phyloP scores from a whole-genome alignment of 2,797 vertebrate species.

The Threskiornis aethiopicus region DNA sequence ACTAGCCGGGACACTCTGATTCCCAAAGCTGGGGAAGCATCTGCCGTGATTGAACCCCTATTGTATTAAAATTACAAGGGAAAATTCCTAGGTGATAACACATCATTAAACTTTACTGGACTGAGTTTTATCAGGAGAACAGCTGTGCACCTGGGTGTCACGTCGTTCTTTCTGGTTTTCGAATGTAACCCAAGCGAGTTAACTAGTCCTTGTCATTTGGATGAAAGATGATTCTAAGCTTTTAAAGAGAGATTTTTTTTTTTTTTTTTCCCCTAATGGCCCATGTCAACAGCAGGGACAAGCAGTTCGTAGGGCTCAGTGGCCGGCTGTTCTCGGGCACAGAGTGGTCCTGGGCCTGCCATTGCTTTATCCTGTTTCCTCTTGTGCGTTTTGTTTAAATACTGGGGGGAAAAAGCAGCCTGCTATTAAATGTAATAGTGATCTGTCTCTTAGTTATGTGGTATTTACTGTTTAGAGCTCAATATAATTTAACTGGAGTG shows the following conservation, averaged over 20 bases:
- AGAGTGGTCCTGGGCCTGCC: neutral
- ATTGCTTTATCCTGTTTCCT: neutral
- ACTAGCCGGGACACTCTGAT: accelerated
- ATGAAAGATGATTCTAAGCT: neutral
- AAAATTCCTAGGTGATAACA: neutral
- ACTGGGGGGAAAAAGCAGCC: neutral
- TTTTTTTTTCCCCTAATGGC: neutral
- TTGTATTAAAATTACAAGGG: neutral
- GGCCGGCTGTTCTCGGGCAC: neutral
- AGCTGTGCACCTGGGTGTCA: slow-evolving; percentile 9
- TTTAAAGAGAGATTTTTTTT: neutral
- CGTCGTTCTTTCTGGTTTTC: neutral
- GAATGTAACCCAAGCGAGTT: neutral
- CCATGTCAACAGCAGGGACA: neutral
- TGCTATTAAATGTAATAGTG: neutral
- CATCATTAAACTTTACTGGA: neutral
- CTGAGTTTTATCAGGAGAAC: slow-evolving; percentile 23
- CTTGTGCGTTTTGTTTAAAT: neutral
- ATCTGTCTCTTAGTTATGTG: neutral
- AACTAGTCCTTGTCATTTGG: neutral
- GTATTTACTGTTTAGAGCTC: neutral
- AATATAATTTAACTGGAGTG: neutral
- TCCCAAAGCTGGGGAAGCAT: neutral
- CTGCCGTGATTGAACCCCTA: neutral
- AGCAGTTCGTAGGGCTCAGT: neutral